Base-by-base conservation (phyloP, 2,113 vertebrate species). In the Elaphurus davidianus region DNA sequence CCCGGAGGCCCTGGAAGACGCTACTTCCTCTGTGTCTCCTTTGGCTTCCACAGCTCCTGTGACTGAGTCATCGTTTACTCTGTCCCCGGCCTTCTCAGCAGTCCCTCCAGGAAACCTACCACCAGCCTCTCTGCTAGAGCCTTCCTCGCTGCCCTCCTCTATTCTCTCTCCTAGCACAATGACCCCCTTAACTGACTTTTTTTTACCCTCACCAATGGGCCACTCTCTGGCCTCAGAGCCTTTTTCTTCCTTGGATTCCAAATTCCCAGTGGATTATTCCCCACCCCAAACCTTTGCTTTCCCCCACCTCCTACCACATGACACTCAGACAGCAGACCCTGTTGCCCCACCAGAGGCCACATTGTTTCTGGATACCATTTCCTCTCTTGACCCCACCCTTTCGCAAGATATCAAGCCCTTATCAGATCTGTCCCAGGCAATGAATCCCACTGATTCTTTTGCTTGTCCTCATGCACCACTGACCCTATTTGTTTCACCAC, bases 41-140 rank as follows among this genome's bases (percentile, higher is more conserved):
- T 84, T 74, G 85, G 16, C 62, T 90, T 62, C 74, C 47, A 57
- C 54, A 87, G 45, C 19, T 87, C n/a, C 64, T 85, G 59, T 76
- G 36, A 76, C 52, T 28, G 27, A 82, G 2, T 52, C 57, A 16
- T 85, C 33, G 4, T 28, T 40, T 25, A 7, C 40, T 55, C 9
- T 8, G 1, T 14, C 23, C 40, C 1, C 40, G 7, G 4, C 8
- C 27, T 14, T 43, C 33, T 89, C 89, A 76, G 59, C 27, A 90
- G 50, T 7, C 52, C 28, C 89, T 89, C 5, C 50, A 67, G 43
- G 59, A 62, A 16, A 30, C 60, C 30, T 21, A 36, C 28, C 11
- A 43, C 16, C 16, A 67, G 2, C 9, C 25, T 11, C 36, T 36
- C 30, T 40, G 1, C 10, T 3, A 5, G 8, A 93, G 16, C 16